These are phyloP conservation scores for Psittacula cyanocephala DNA, from an alignment of 2,113 vertebrate genomes.

Conservation along the genomic window DNA sequence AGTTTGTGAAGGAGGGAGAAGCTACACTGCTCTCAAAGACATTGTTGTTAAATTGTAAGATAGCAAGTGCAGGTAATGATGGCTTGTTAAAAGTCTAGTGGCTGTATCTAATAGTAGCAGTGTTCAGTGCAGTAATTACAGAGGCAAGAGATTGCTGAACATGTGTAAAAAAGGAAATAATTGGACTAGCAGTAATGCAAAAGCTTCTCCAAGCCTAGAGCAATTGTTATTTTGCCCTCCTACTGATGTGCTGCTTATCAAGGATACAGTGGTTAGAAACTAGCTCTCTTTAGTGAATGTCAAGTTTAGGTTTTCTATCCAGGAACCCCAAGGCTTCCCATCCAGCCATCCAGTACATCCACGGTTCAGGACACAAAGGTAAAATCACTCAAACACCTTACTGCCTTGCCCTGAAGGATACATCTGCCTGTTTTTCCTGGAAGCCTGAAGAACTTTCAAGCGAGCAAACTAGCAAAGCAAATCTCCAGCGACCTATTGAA, in stretches of 20 bases:
- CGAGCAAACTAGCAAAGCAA: not conserved
- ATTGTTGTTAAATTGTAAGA: not conserved
- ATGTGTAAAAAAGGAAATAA: conserved; percentile 52
- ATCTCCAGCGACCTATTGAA: not conserved
- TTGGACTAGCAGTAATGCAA: conserved; percentile 47
- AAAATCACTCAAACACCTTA: not conserved
- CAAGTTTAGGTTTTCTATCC: not conserved
- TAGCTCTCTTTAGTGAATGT: not conserved
- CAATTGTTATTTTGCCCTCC: conserved; percentile 52
- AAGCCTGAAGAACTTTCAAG: not conserved
- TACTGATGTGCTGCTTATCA: not conserved
- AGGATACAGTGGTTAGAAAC: not conserved
- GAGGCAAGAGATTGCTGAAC: conserved; percentile 39
- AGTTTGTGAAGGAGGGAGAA: not conserved
- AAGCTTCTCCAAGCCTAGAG: conserved; percentile 17
- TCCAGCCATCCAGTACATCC: not conserved
- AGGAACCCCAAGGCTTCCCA: not conserved
- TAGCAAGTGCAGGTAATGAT: conserved; percentile 1
- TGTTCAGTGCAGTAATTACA: conserved; percentile 43
- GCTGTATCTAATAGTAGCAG: conserved; percentile 34
- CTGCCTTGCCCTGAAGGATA: not conserved
- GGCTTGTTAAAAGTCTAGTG: conserved; percentile 28
- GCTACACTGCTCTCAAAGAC: not conserved
- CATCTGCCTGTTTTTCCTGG: not conserved
- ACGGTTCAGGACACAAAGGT: not conserved